These are phyloP conservation scores for Chaetorhynchus papuensis DNA, from an alignment of 2,113 vertebrate genomes.

Conservation along the genomic window DNA sequence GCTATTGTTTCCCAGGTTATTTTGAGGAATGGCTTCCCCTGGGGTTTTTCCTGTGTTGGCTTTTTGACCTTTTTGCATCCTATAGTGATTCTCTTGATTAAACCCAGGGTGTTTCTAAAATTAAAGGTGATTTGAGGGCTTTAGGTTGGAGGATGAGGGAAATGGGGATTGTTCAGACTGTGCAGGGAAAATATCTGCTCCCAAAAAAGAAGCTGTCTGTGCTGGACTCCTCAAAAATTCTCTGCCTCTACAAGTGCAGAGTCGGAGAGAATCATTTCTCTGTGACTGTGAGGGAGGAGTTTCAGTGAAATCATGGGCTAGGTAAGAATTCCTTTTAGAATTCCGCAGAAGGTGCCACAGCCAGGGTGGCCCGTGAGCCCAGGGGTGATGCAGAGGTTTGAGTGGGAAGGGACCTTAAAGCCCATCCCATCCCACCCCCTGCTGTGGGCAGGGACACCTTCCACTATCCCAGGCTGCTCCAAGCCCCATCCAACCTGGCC, in stretches of 20 bases:
- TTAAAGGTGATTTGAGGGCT: neutral
- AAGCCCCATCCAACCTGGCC: accelerated
- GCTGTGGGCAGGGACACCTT: neutral
- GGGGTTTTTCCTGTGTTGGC: neutral
- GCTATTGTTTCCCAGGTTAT: slow-evolving; percentile 27
- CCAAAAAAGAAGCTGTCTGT: neutral
- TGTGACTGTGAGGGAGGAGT: neutral
- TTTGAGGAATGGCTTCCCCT: slow-evolving; percentile 11
- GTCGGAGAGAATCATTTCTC: neutral
- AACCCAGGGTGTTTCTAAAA: neutral
- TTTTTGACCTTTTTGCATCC: slow-evolving; percentile 37
- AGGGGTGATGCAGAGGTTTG: neutral
- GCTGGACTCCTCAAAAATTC: neutral
- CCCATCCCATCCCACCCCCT: neutral
- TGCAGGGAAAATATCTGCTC: neutral
- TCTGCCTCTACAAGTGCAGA: accelerated
- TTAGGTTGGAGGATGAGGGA: neutral
- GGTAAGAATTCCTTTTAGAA: neutral
- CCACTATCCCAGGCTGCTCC: neutral
- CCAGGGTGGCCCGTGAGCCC: accelerated
- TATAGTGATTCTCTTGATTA: neutral
- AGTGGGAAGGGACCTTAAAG: neutral
- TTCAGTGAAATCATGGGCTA: neutral
- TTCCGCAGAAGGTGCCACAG: neutral
- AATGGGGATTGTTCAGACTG: neutral